phyloP scores from a whole-genome alignment of 2,797 vertebrate species.

The Mionectes olivaceus region DNA sequence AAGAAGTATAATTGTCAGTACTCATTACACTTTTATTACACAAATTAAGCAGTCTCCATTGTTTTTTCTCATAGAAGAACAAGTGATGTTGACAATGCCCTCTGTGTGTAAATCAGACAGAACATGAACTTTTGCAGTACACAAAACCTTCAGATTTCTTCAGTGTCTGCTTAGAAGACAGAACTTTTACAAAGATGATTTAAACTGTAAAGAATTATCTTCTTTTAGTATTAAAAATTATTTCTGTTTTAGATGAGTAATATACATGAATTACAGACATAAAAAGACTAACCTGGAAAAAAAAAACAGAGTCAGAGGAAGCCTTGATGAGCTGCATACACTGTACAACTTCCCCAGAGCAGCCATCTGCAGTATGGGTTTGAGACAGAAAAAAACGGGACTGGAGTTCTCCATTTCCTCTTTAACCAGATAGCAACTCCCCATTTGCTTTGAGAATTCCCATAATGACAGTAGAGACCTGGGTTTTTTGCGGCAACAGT shows the following conservation, averaged over 20 bases:
- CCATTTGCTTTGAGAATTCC: background rate
- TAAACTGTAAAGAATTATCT: background rate
- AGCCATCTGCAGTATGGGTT: background rate
- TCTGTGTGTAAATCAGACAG: background rate
- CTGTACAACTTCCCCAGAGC: background rate
- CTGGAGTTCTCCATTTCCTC: background rate
- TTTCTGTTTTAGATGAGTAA: background rate
- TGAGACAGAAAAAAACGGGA: background rate
- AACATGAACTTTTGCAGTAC: background rate
- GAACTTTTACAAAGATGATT: background rate
- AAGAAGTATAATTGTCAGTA: background rate
- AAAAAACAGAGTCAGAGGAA: background rate
- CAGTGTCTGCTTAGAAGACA: background rate
- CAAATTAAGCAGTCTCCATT: background rate
- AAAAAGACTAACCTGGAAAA: background rate
- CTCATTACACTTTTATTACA: background rate
- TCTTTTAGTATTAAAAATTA: background rate
- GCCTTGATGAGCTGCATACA: background rate
- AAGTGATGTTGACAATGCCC: background rate
- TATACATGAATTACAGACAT: background rate
- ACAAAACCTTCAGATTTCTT: background rate
- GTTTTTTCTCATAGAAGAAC: background rate
- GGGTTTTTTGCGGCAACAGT: background rate
- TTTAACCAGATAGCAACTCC: background rate
- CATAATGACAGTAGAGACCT: background rate